Conservation (phyloP, 2,797 vertebrate genomes). For the Falco rusticolus region DNA sequence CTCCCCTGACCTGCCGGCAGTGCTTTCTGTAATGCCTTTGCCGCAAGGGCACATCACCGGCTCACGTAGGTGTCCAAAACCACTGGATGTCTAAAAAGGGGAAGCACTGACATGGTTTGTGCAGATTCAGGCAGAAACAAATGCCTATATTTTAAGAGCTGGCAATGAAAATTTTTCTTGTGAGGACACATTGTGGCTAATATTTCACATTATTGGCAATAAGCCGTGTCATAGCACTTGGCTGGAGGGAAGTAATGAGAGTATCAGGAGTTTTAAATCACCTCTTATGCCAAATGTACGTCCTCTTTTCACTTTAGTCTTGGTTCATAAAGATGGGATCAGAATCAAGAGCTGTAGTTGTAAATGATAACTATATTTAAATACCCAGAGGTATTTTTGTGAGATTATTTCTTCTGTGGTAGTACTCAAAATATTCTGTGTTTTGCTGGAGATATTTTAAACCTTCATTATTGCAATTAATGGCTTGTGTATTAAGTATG, state of each 20-base stretch:
- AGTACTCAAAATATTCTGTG: neutral
- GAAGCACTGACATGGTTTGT: neutral
- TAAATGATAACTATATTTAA: conserved; percentile 11
- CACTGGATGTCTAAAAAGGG: neutral
- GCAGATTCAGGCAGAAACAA: neutral
- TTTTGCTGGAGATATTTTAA: conserved; percentile 24
- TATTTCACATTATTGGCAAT: neutral
- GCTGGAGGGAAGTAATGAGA: neutral
- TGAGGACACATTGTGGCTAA: conserved; percentile 24
- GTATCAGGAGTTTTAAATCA: neutral
- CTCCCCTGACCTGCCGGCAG: neutral
- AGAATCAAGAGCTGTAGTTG: neutral
- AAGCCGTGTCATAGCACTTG: neutral
- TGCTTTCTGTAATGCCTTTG: neutral
- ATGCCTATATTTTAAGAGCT: neutral
- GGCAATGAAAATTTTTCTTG: neutral
- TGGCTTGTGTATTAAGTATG: neutral
- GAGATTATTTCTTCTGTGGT: neutral
- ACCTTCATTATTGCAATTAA: conserved; percentile 2
- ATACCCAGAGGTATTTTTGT: neutral
- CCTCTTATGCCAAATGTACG: neutral
- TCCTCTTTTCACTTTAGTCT: neutral
- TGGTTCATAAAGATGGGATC: neutral
- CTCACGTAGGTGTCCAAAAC: neutral
- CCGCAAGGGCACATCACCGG: neutral